Evolutionary conservation across 2,888 invertebrate species (phyloP), one percentile per base, ranked within the genome.

Genomic region (Volucella zonaria): DNA sequence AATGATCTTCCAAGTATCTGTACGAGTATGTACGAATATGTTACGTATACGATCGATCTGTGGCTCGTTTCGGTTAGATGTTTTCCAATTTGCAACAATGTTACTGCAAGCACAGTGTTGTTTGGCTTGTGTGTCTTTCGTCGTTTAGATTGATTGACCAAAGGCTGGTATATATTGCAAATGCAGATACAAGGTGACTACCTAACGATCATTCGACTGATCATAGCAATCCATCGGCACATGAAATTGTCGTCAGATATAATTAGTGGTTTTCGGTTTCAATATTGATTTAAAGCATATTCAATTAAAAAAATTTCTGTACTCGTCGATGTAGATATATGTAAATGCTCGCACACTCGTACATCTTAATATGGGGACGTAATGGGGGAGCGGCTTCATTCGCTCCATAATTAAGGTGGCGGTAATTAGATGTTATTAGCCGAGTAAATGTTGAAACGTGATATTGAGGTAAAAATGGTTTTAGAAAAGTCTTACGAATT

Each of bases 221-320:
- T 70, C 70, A 18, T 49, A 49, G 70, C 52, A 67, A 79, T 80
- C 83, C 64, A 59, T 83, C 80, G 71, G 54, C 67, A 70, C 56
- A 80, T 80, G 54, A 80, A 73, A 67, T 75, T 85, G 80, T 85
- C 79, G 80, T 80, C 62, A 56, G 67, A 61, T 59, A 76, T 85
- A 85, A 85, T 85, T 80, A 73, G 51, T 80, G 62, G 80, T 56
- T 85, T 85, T 80, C 45, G 64, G 83, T 80, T 80, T 58, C 80
- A 51, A 75, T 80, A 85, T 85, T 85, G 80, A 85, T 85, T 85
- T 85, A 80, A 70, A 85, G 67, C 71, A 52, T 67, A 76, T 76
- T 83, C 52, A 83, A 71, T 83, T 66, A 75, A 75, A 75, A 75
- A 67, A 59, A 14, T 42, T 18, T 40, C n/a, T 18, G 8, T 47